phyloP scores from a whole-genome alignment of 2,113 vertebrate genomes.

The Eretmochelys imbricata region DNA sequence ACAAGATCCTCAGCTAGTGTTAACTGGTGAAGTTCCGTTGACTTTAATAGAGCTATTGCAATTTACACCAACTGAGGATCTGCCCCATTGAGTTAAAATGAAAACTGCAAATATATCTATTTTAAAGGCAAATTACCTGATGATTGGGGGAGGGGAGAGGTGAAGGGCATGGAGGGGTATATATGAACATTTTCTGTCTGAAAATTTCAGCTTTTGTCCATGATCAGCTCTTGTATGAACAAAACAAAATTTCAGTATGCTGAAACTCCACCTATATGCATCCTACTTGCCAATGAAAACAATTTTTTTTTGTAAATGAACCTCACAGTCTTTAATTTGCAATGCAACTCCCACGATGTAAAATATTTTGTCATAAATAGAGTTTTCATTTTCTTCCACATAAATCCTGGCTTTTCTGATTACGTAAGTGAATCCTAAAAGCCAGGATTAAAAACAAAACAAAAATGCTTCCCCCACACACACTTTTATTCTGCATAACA shows the following conservation, averaged over 20 bases:
- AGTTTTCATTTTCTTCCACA: slow-evolving; percentile 31
- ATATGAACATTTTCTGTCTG: neutral
- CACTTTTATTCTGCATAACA: neutral
- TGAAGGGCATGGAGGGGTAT: neutral
- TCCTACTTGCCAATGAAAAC: slow-evolving; percentile 9
- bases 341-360: neutral
- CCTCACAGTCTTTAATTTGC: slow-evolving; percentile 4
- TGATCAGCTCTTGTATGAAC: neutral
- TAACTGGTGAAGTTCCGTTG: neutral
- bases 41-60: neutral
- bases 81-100: neutral
- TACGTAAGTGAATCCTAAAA: neutral
- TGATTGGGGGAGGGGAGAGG: neutral
- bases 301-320: neutral
- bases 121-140: neutral
- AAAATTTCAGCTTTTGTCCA: neutral
- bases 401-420: neutral
- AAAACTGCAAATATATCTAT: neutral
- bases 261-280: neutral
- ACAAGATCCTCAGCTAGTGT: too few species aligned
- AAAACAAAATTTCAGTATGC: neutral
- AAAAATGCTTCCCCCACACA: neutral
- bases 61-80: neutral
- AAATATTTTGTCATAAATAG: neutral
- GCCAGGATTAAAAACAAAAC: neutral